Conservation (phyloP, 1,140 invertebrate genomes). For the Bombus soroeensis region DNA sequence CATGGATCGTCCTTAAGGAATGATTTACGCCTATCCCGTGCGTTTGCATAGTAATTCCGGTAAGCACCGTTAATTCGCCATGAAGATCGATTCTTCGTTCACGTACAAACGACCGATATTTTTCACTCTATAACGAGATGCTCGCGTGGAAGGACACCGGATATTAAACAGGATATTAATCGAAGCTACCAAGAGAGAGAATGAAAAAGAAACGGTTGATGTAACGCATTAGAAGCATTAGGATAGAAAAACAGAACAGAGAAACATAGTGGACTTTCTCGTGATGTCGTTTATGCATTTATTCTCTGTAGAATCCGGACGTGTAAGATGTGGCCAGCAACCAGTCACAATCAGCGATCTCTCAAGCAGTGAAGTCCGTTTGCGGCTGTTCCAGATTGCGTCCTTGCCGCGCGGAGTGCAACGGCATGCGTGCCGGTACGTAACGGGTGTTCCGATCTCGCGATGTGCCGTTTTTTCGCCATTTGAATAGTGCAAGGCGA, state of each 20-base stretch:
- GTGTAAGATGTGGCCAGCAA: conserved; percentile 22
- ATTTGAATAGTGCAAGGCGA: too few relatives aligned
- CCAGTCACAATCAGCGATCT: conserved; percentile 51
- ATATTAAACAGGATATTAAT: background rate
- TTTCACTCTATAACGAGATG: background rate
- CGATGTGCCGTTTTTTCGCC: background rate
- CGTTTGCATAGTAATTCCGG: conserved; percentile 7
- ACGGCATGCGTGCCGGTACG: conserved; percentile 37
- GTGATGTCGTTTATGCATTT: conserved; percentile 32
- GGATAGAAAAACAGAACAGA: background rate
- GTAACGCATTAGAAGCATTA: background rate
- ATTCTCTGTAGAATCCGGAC: conserved; percentile 46
- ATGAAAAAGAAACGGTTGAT: background rate
- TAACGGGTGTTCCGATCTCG: conserved; percentile 43
- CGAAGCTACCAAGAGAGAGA: background rate
- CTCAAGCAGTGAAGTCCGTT: conserved; percentile 50
- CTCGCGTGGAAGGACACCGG: background rate
- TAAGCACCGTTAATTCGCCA: conserved; percentile 6
- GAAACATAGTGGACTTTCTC: conserved; percentile 7
- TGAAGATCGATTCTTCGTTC: background rate
- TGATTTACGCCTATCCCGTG: background rate
- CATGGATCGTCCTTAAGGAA: conserved; percentile 8
- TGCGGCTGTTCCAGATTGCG: conserved; percentile 58
- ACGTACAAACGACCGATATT: conserved; percentile 12
- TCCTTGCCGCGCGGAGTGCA: conserved; percentile 51